Evolutionary conservation across 2,797 vertebrate species (phyloP).

Genomic region (Myotis vivesi): DNA sequence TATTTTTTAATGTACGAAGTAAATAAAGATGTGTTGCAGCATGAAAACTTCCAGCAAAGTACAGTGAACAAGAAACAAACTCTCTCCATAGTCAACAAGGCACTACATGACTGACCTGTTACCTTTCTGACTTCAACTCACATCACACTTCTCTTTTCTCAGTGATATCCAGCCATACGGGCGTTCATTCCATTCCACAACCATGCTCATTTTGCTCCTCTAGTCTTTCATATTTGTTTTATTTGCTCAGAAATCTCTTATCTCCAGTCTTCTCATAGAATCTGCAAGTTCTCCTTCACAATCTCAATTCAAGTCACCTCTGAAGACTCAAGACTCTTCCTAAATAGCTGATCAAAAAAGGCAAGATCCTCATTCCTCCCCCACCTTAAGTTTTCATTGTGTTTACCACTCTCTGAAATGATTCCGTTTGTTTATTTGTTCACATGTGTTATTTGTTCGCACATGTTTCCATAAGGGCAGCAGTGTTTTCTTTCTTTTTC

Average conservation of each 20-base stretch:
- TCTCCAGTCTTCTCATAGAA: neutral
- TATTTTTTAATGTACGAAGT: conserved; percentile 8
- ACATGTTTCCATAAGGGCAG: neutral
- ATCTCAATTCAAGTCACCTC: neutral
- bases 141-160: neutral
- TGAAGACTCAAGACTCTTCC: neutral
- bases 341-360: neutral
- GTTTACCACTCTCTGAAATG: neutral
- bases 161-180: neutral
- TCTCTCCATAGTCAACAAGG: neutral
- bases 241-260: neutral
- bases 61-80: neutral
- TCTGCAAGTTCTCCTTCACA: neutral
- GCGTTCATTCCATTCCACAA: neutral
- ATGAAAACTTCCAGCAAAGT: neutral
- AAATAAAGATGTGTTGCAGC: neutral
- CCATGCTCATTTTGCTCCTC: neutral
- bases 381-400: neutral
- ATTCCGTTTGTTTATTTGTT: neutral
- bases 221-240: neutral
- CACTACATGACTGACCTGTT: neutral
- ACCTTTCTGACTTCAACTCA: neutral
- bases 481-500: neutral
- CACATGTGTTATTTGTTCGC: neutral
- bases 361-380: neutral